Evolutionary conservation across 2,888 invertebrate species (phyloP).

Genomic region (Drosophila nr. perissopoda): DNA sequence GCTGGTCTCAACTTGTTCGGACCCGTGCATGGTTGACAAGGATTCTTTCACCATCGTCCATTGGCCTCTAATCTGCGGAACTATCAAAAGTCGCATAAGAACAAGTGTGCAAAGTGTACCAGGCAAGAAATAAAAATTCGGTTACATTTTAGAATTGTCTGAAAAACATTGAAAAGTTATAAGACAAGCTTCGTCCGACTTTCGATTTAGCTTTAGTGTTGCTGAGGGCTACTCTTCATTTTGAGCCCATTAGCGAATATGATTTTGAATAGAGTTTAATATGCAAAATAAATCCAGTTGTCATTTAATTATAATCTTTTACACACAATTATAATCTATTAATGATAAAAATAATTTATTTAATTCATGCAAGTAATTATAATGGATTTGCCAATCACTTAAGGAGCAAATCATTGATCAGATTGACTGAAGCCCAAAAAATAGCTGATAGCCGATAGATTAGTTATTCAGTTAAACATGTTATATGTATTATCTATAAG

Average conservation of each 20-base stretch:
- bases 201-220: constrained; percentile 3
- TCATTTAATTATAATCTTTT: no score
- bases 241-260: background rate
- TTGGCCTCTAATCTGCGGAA: background rate
- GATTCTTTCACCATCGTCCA: background rate
- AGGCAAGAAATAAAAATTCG: constrained; percentile 21
- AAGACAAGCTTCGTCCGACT: constrained; percentile 34
- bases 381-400: background rate
- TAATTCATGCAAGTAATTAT: background rate
- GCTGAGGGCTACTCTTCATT: background rate
- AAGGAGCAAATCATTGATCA: background rate
- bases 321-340: background rate
- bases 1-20: constrained; percentile 2
- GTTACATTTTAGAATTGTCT: background rate
- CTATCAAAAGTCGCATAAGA: constrained; percentile 31
- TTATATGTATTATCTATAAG: background rate
- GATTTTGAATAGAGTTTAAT: background rate
- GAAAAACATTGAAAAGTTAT: constrained; percentile 24
- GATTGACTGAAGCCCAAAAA: background rate
- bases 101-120: constrained; percentile 20
- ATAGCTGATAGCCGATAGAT: no score
- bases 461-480: background rate
- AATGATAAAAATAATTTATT: background rate
- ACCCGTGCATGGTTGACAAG: constrained; percentile 12
- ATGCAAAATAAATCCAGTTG: background rate